These are phyloP conservation scores for Hippocampus guttulatus DNA, from an alignment of 2,113 vertebrate genomes.

Conservation along the genomic window DNA sequence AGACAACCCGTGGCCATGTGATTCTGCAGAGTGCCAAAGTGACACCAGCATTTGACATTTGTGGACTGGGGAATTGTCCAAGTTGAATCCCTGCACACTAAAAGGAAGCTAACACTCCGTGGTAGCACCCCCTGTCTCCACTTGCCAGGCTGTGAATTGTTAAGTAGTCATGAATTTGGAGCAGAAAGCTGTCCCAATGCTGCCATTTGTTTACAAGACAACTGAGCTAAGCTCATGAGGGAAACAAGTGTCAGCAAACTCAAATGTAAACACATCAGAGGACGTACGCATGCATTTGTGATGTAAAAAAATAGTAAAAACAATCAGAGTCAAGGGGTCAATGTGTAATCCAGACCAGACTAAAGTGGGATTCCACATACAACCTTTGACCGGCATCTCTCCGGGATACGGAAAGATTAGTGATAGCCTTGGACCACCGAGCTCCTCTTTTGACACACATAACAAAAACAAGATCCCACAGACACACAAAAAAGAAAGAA, in stretches of 20 bases:
- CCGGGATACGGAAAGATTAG: slow-evolving; percentile 75
- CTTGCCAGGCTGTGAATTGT: slow-evolving; percentile 14
- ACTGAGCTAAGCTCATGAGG: background rate
- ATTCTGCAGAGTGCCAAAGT: slow-evolving; percentile 29
- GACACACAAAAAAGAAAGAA: too few relatives aligned
- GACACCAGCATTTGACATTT: slow-evolving; percentile 10
- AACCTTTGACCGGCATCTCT: slow-evolving; percentile 76
- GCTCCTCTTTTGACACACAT: slow-evolving; percentile 6
- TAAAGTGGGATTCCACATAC: slow-evolving; percentile 57
- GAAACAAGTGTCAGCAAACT: background rate
- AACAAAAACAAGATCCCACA: background rate
- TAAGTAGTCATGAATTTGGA: slow-evolving; percentile 24
- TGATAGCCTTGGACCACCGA: slow-evolving; percentile 28
- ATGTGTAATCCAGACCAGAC: slow-evolving; percentile 56
- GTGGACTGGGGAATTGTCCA: slow-evolving; percentile 26
- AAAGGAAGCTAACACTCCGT: slow-evolving; percentile 2
- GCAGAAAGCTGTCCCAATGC: slow-evolving; percentile 4
- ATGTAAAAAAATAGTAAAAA: slow-evolving; percentile 18
- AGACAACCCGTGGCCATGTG: slow-evolving; percentile 6
- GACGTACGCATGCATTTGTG: background rate
- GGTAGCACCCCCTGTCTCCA: background rate
- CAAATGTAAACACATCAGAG: background rate
- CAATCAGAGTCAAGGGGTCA: slow-evolving; percentile 24
- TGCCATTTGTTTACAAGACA: slow-evolving; percentile 14
- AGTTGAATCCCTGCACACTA: background rate